Percentiles rank a stretch among this genome's conserved stretches.
Conservation (phyloP, 2,113 vertebrate species). For the Crotalus horridus region DNA sequence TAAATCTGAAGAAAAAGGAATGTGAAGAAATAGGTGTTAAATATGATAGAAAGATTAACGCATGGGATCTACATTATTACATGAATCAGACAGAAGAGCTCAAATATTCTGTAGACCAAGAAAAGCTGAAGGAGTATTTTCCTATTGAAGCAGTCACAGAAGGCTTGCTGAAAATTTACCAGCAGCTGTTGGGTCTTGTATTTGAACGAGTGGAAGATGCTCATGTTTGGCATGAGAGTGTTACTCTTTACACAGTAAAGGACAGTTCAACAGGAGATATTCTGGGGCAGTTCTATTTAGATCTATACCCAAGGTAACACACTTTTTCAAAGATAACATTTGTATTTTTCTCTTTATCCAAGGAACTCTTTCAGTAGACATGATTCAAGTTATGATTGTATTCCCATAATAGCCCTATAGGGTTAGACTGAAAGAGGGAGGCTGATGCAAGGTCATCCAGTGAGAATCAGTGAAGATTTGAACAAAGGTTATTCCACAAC, state of each 20-base stretch:
- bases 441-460: neutral
- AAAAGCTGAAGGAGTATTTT: slow-evolving; percentile 91
- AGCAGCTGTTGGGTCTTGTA: slow-evolving; percentile 85
- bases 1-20: slow-evolving; percentile 86
- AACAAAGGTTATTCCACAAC: neutral
- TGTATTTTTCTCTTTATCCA: neutral
- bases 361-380: neutral
- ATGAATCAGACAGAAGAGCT: slow-evolving; percentile 90
- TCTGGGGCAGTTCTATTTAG: slow-evolving; percentile 91
- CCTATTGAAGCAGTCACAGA: slow-evolving; percentile 86
- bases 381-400: neutral
- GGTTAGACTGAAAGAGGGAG: neutral
- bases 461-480: neutral
- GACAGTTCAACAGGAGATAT: slow-evolving; percentile 80
- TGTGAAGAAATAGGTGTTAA: slow-evolving; percentile 75
- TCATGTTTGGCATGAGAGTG: slow-evolving; percentile 83
- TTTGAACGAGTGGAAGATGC: slow-evolving; percentile 77
- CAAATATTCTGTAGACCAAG: slow-evolving; percentile 88
- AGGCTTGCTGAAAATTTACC: slow-evolving; percentile 86
- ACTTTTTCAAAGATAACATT: neutral
- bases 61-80: slow-evolving; percentile 93
- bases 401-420: neutral
- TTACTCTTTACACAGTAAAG: slow-evolving; percentile 80
- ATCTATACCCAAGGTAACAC: slow-evolving; percentile 88
- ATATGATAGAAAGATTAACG: slow-evolving; percentile 85